A percentile compares a stretch with the other conserved stretches of the same genome.
Conservation (phyloP, 2,888 invertebrate genomes). For the Aplocera efformata region DNA sequence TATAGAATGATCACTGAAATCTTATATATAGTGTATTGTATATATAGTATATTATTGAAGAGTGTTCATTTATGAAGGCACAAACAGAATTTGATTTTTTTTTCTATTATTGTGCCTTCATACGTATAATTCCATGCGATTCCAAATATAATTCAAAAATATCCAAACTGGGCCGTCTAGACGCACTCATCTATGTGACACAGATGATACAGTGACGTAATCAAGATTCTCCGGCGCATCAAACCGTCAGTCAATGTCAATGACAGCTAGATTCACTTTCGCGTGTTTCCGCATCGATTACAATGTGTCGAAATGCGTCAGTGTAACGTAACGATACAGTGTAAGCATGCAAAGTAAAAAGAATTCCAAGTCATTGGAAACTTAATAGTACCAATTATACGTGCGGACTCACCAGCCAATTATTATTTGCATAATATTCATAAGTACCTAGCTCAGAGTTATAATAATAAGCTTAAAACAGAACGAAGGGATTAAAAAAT, state of each 20-base stretch:
- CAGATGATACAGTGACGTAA: slow-evolving; percentile 43
- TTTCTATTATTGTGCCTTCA: too few species aligned
- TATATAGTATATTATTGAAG: too few species aligned
- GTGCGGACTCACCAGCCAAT: slow-evolving; percentile 25
- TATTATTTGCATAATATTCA: slow-evolving; percentile 38
- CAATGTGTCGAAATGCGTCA: slow-evolving; percentile 16
- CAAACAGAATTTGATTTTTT: too few species aligned
- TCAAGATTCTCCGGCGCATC: slow-evolving; percentile 6
- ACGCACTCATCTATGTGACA: too few species aligned
- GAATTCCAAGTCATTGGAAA: slow-evolving; percentile 10
- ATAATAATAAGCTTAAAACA: neutral
- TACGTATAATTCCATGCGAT: too few species aligned
- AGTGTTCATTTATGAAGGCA: too few species aligned
- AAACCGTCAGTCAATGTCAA: slow-evolving; percentile 58
- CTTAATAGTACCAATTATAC: slow-evolving; percentile 19
- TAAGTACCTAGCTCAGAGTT: slow-evolving; percentile 25
- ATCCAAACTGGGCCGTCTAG: too few species aligned
- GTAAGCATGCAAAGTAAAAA: slow-evolving; percentile 20
- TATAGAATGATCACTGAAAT: too few species aligned
- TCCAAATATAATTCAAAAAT: too few species aligned
- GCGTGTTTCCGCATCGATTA: slow-evolving; percentile 39
- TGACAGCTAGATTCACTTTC: slow-evolving; percentile 58
- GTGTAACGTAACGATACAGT: neutral
- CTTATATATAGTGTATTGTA: too few species aligned
- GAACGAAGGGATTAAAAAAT: too few species aligned